phyloP scores from a whole-genome alignment of 2,113 vertebrate genomes.

The Pholis gunnellus region DNA sequence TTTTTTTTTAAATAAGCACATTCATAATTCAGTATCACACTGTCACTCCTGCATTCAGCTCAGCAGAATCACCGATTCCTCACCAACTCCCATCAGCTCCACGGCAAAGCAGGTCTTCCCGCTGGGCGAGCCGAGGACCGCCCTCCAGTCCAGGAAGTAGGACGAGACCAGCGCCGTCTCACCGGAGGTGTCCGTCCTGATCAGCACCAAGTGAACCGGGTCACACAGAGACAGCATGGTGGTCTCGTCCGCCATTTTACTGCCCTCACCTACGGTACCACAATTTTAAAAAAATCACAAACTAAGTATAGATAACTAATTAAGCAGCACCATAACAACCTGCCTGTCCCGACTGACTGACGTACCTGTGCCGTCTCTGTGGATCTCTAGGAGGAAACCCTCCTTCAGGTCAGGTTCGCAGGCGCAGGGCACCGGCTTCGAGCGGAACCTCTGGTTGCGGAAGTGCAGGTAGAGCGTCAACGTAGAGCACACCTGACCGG shows the following conservation, averaged over 20 bases:
- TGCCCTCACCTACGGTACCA: conserved; percentile 86
- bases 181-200: conserved; percentile 91
- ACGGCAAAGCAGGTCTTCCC: conserved; percentile 87
- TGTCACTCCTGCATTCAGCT: not conserved
- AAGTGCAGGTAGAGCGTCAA: conserved; percentile 95
- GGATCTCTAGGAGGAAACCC: conserved; percentile 94
- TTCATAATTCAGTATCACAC: not conserved
- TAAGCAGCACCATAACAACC: not conserved
- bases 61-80: conserved; percentile 49
- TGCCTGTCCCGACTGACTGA: not conserved
- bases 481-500: conserved; percentile 92
- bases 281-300: not conserved
- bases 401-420: conserved; percentile 96
- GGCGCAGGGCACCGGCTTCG: conserved; percentile 95
- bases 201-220: conserved; percentile 94
- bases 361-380: conserved; percentile 89
- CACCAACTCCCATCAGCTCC: conserved; percentile 97
- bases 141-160: conserved; percentile 96
- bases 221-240: conserved; percentile 95
- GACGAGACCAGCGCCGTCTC: conserved; percentile 93
- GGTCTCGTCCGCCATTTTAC: conserved; percentile 93
- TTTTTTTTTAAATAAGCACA: not conserved
- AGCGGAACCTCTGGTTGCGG: conserved; percentile 95
- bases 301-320: not conserved
- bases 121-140: conserved; percentile 88